Evolutionary conservation across 2,113 vertebrate species (phyloP).

Genomic region (Oryzias celebensis): DNA sequence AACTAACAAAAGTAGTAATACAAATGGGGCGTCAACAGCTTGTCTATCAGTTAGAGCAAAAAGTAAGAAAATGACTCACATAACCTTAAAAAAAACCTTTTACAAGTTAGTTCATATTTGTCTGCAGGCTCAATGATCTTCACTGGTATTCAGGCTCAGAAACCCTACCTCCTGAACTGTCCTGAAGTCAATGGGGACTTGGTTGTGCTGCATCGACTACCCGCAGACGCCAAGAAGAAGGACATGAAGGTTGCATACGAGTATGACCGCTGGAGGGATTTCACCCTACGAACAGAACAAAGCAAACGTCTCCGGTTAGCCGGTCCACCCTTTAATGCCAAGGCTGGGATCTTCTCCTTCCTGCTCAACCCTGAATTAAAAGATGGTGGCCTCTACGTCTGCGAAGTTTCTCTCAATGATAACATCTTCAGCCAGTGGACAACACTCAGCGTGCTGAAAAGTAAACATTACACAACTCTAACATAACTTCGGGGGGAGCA

Average conservation of each 20-base stretch:
- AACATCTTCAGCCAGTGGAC: slow-evolving; percentile 45
- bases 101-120: slow-evolving; percentile 6
- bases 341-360: slow-evolving; percentile 66
- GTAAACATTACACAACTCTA: slow-evolving; percentile 37
- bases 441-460: slow-evolving; percentile 68
- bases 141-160: slow-evolving; percentile 36
- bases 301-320: slow-evolving; percentile 42
- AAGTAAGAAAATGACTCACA: slow-evolving; percentile 47
- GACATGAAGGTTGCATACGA: slow-evolving; percentile 23
- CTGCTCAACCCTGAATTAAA: slow-evolving; percentile 43
- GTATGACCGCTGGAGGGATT: slow-evolving; percentile 71
- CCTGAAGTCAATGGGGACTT: slow-evolving; percentile 60
- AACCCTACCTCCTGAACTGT: slow-evolving; percentile 54
- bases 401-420: slow-evolving; percentile 68
- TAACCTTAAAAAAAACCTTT: slow-evolving; percentile 47
- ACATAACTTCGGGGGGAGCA: no score
- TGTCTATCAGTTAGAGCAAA: slow-evolving; percentile 59
- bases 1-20: slow-evolving; percentile 30
- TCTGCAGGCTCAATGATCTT: slow-evolving; percentile 32
- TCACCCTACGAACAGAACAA: background rate
- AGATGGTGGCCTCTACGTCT: slow-evolving; percentile 69
- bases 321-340: slow-evolving; percentile 27
- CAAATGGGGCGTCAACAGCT: slow-evolving; percentile 66
- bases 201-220: slow-evolving; percentile 60
- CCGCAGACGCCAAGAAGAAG: slow-evolving; percentile 6